These are phyloP conservation scores for Hetaerina titia DNA, from an alignment of 2,888 invertebrate genomes.

Conservation along the genomic window DNA sequence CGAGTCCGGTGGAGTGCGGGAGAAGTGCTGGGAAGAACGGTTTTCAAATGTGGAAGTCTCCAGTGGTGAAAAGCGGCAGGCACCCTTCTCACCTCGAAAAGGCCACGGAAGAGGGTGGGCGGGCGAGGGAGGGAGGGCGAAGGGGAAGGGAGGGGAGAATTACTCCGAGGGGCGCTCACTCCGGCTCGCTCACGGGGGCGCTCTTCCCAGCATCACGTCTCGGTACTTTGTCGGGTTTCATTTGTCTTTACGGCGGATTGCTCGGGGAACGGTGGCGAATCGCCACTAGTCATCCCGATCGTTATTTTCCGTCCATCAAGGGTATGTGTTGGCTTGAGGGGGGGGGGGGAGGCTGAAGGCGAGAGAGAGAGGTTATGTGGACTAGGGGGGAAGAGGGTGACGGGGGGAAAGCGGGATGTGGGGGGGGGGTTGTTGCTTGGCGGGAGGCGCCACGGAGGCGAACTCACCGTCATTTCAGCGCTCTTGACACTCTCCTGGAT, in stretches of 20 bases:
- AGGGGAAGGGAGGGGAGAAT: not conserved
- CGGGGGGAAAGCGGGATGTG: not conserved
- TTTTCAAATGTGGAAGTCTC: too few relatives aligned
- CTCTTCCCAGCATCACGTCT: constrained; percentile 38
- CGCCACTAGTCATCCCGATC: constrained; percentile 66
- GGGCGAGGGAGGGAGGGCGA: not conserved
- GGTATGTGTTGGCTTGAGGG: not conserved
- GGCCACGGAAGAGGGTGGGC: not conserved
- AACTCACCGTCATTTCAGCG: constrained; percentile 17
- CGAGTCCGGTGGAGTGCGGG: not conserved
- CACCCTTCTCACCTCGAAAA: too few relatives aligned
- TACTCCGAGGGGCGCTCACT: not conserved
- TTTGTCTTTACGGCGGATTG: constrained; percentile 56
- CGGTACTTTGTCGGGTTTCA: constrained; percentile 47
- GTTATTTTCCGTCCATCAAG: constrained; percentile 62
- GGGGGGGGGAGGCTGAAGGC: not conserved
- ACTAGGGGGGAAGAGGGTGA: not conserved
- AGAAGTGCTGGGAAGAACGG: not conserved
- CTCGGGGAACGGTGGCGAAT: constrained; percentile 54
- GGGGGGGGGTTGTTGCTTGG: constrained; percentile 30
- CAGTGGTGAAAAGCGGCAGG: not conserved
- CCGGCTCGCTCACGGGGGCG: not conserved
- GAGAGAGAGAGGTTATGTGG: not conserved
- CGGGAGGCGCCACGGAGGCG: constrained; percentile 53
- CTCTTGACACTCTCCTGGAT: constrained; percentile 45